Conservation (phyloP, 2,888 invertebrate genomes). For the Hedya salicella region DNA sequence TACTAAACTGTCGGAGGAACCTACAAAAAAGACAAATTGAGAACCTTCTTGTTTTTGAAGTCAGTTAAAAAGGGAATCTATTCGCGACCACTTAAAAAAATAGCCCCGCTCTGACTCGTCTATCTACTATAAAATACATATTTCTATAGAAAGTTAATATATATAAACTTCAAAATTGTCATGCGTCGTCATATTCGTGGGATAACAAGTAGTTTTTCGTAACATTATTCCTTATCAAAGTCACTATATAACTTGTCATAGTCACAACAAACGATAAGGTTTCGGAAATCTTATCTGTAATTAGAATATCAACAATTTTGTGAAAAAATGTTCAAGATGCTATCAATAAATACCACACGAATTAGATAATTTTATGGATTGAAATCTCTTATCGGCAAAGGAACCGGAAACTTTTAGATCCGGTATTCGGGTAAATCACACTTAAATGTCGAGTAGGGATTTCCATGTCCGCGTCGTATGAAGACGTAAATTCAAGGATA, state of each 20-base stretch:
- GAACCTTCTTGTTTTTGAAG: no score
- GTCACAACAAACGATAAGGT: slow-evolving; percentile 11
- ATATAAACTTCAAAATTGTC: no score
- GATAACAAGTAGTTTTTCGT: neutral
- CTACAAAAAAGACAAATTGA: no score
- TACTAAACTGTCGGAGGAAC: no score
- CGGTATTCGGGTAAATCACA: slow-evolving; percentile 38
- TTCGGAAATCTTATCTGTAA: neutral
- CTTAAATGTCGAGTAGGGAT: slow-evolving; percentile 31
- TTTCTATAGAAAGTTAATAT: no score
- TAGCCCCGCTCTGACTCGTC: no score
- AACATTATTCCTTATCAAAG: neutral
- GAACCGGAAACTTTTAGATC: slow-evolving; percentile 32
- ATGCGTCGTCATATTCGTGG: neutral
- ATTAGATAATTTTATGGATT: slow-evolving; percentile 1
- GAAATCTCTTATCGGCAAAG: slow-evolving; percentile 33
- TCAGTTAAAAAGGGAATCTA: no score
- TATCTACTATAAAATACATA: no score
- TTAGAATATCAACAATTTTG: neutral
- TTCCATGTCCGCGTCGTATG: slow-evolving; percentile 23
- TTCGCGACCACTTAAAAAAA: no score
- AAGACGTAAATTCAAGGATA: slow-evolving; percentile 23
- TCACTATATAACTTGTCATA: neutral
- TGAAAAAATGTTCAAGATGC: neutral
- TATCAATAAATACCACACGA: slow-evolving; percentile 21